Conservation (phyloP, 2,113 vertebrate species). For the Cromileptes altivelis region DNA sequence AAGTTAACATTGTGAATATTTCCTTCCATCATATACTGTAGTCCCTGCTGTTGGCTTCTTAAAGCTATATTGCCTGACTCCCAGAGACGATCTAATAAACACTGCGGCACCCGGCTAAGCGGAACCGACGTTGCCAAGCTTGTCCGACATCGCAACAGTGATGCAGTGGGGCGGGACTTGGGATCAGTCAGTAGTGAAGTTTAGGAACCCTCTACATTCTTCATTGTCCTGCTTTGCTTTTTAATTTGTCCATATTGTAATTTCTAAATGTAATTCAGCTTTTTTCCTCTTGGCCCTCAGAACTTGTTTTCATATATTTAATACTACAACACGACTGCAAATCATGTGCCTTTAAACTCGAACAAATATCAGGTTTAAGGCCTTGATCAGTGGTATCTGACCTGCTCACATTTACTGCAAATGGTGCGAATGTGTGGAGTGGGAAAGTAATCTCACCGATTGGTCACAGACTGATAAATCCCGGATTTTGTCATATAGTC, state of each 20-base stretch:
- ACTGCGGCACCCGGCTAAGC: too few species aligned
- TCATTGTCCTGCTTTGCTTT: background rate
- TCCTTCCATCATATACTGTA: too few species aligned
- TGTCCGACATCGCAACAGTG: too few species aligned
- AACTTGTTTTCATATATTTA: background rate
- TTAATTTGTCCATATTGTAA: background rate
- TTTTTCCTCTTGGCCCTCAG: background rate
- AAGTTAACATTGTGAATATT: too few species aligned
- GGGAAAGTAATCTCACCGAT: background rate
- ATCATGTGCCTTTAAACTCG: background rate
- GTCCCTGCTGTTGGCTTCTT: too few species aligned
- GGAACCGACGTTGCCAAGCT: too few species aligned
- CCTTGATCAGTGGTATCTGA: background rate
- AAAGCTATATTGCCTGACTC: too few species aligned
- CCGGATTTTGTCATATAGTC: background rate
- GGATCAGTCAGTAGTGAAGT: background rate
- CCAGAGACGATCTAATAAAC: too few species aligned
- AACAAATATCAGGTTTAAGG: conserved; percentile 1
- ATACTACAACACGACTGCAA: background rate
- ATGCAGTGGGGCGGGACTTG: too few species aligned
- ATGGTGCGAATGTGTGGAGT: background rate
- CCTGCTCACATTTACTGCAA: background rate
- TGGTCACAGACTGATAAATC: conserved; percentile 5
- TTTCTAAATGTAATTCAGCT: background rate
- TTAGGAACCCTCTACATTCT: too few species aligned